A percentile compares a stretch with the other conserved stretches of the same genome.
Evolutionary conservation across 2,113 vertebrate species (phyloP).

Genomic region (Hippolais icterina): DNA sequence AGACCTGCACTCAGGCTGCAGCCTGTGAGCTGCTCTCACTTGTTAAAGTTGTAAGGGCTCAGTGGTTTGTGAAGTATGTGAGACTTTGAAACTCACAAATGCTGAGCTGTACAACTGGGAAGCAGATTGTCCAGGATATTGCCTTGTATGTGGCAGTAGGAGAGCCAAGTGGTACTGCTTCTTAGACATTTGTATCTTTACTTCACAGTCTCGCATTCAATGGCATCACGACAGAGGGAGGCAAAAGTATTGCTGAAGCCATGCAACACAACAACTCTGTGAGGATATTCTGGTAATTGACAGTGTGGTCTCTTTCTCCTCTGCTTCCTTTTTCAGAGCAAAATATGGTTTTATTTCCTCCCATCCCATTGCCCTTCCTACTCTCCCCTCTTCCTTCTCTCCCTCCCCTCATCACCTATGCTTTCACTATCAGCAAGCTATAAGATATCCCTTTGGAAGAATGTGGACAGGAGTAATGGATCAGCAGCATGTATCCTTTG

Average conservation of each 20-base stretch:
- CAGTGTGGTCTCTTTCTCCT: background rate
- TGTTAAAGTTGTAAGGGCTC: background rate
- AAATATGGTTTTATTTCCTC: background rate
- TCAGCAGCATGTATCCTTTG: background rate
- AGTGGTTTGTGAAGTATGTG: background rate
- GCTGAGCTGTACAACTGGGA: background rate
- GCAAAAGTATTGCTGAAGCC: conserved; percentile 81
- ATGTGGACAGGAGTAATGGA: background rate
- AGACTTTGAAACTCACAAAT: background rate
- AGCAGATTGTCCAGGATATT: background rate
- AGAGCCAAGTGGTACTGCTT: background rate
- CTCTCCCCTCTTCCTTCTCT: background rate
- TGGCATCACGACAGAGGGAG: conserved; percentile 85
- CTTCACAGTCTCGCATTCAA: conserved; percentile 86
- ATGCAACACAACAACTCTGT: conserved; percentile 81
- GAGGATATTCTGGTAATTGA: conserved; percentile 87
- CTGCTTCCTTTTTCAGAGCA: background rate
- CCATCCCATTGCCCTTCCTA: fast-evolving
- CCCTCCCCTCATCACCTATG: background rate
- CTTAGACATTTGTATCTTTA: background rate
- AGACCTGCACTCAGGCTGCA: background rate
- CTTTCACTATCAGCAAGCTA: background rate
- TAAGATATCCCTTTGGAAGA: background rate
- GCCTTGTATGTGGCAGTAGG: background rate
- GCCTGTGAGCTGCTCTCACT: background rate